Evolutionary conservation across 2,797 vertebrate genomes (phyloP), one percentile per base, ranked within the genome.

Genomic region (Anas acuta): DNA sequence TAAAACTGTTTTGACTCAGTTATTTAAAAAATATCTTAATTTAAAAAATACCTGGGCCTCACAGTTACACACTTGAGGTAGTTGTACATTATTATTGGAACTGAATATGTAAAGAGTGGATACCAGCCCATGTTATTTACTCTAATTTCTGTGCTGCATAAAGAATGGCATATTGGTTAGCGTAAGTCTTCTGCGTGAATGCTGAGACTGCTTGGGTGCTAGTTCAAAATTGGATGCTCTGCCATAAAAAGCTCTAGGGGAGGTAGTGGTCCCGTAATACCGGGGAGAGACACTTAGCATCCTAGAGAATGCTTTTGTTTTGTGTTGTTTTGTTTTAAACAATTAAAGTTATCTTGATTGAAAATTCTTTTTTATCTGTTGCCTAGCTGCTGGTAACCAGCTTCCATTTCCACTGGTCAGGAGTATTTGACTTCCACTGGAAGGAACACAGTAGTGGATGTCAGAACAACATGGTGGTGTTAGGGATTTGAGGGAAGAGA

Each of bases 221-320:
- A 0, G 2, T 1, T 30, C 2, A 1, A 32, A 32, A 12, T 1
- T 54, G 65, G 32, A 26, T 0, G 0, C 2, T n/a, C 37, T 19
- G 11, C 19, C 65, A 3, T 25, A 33, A 1, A 72, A 66, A 53
- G 28, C 51, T 35, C 11, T 49, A 17, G 69, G 10, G 35, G 15
- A 14, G 10, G 23, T 9, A 51, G 21, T 18, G 16, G 11, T 37
- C 80, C 39, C 35, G 9, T 23, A 74, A 20, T 9, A 66, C 25
- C 25, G n/a, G 51, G 32, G 53, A 21, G 53, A 32, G 13, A 30
- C 54, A 30, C 21, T 32, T 10, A 21, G 14, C 28, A 26, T 26
- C 47, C 18, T 23, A 10, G n/a, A 51, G 25, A 67, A 32, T 33
- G 39, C 5, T 1, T 73, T 94, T 47, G 10, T 53, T 11, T 30